Base-by-base conservation (phyloP, 2,113 vertebrate genomes). In the Ellobius talpinus region DNA sequence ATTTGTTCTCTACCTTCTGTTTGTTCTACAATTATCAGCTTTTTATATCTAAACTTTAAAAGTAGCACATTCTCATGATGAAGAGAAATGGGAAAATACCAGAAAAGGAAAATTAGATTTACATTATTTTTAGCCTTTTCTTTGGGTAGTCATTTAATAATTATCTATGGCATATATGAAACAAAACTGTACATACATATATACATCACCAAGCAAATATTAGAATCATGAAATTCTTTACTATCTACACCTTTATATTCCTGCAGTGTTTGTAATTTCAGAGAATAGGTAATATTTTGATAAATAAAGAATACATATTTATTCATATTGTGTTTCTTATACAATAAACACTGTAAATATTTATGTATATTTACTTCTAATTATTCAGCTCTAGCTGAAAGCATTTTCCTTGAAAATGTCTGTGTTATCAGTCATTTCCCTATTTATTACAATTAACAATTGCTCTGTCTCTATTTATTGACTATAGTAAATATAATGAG, bases 141-240 rank as follows among this genome's bases (percentile, higher is more conserved):
- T 92, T 82, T 92, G 68, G 36, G 73, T 58, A 89, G 76, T 93
- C 70, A 77, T 76, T 85, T 93, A 85, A 33, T 77, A 17, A 70
- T 73, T 92, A 82, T 58, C 58, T 42, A 10, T 70, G 6, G 52
- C 42, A 11, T 89, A 33, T n/a, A 3, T 82, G 42, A 82, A 81
- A 73, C 42, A 65, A 89, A 55, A 81, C 21, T 79, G 33, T 2
- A n/a, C 36, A 3, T 23, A 21, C 8, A 52, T 11, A 23, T 52
- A 23, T 23, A 21, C 1, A 52, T n/a, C 50, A 36, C 45, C 74
- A 77, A 81, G 50, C 36, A 81, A 50, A 81, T 81, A 50, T 77
- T 77, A 77, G 16, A 79, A 23, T 55, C 9, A 52, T 36, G 33
- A 81, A 10, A 81, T 50, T 33, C 78, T 81, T 81, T 81, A 55